These are phyloP conservation scores for Rhinogobio ventralis DNA, from an alignment of 2,797 vertebrate genomes.

Conservation along the genomic window DNA sequence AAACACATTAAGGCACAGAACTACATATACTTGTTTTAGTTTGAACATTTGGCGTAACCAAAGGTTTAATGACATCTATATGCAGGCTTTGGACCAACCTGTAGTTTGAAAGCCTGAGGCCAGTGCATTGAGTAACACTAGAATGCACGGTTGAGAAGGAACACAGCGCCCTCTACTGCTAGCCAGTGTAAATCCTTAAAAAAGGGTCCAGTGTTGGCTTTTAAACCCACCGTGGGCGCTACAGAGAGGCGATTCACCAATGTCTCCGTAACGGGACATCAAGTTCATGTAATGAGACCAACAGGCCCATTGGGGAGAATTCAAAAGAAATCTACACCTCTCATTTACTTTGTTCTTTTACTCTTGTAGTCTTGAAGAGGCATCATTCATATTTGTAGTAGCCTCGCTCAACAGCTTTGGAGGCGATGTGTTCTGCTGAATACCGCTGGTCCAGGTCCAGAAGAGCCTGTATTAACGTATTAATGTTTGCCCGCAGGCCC, in stretches of 20 bases:
- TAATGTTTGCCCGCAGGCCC: slow-evolving; percentile 82
- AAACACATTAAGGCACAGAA: background rate
- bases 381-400: slow-evolving; percentile 76
- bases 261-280: slow-evolving; percentile 1
- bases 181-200: slow-evolving; percentile 77
- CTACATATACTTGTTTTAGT: slow-evolving; percentile 5
- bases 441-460: slow-evolving; percentile 80
- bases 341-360: slow-evolving; percentile 19
- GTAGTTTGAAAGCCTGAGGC: slow-evolving; percentile 70
- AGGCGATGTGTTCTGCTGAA: slow-evolving; percentile 80
- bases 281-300: slow-evolving; percentile 13
- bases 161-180: slow-evolving; percentile 69
- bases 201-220: slow-evolving; percentile 64
- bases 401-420: slow-evolving; percentile 71
- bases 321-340: slow-evolving; percentile 21
- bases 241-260: slow-evolving; percentile 41
- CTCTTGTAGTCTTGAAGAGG: background rate
- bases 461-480: slow-evolving; percentile 75
- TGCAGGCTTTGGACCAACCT: slow-evolving; percentile 42
- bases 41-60: background rate
- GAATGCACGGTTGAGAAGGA: slow-evolving; percentile 59
- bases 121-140: slow-evolving; percentile 75
- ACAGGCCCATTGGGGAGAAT: slow-evolving; percentile 3
- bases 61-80: background rate
- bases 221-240: slow-evolving; percentile 33